Evolutionary conservation across 2,797 vertebrate species (phyloP).

Genomic region (Anomalospiza imberbis): DNA sequence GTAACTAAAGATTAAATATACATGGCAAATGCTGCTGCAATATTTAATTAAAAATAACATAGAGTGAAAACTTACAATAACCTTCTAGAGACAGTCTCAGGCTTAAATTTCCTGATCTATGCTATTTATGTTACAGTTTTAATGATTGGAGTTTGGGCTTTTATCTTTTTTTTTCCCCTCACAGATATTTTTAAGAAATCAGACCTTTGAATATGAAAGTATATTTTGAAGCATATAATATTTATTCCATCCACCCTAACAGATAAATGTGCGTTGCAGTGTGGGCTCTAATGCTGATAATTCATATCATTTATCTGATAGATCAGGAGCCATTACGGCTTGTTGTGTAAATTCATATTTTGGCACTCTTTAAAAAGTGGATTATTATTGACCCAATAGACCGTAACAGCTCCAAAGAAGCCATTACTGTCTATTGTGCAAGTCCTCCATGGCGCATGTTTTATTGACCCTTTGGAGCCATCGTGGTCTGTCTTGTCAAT

Average conservation of each 20-base stretch:
- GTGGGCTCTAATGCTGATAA: slow-evolving; percentile 29
- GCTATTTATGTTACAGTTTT: background rate
- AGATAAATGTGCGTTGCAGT: background rate
- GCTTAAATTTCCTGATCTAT: background rate
- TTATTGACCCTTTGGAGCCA: slow-evolving; percentile 67
- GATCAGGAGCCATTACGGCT: slow-evolving; percentile 54
- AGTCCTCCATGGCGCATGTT: slow-evolving; percentile 64
- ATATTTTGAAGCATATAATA: background rate
- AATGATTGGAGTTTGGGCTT: background rate
- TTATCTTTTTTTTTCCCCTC: background rate
- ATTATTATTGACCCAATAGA: slow-evolving; percentile 74
- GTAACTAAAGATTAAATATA: background rate
- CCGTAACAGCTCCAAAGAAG: slow-evolving; percentile 73
- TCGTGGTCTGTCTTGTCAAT: slow-evolving; percentile 66
- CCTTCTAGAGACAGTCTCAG: background rate
- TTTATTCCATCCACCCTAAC: background rate
- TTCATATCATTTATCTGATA: slow-evolving; percentile 62
- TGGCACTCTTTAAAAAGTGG: slow-evolving; percentile 74
- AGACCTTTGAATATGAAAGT: background rate
- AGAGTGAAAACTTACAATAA: background rate
- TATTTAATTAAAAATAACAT: background rate
- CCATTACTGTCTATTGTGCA: slow-evolving; percentile 66
- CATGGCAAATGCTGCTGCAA: background rate
- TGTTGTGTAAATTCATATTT: slow-evolving; percentile 71
- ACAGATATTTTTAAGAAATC: background rate